Evolutionary conservation across 2,888 invertebrate genomes (phyloP).

Genomic region (Laothoe populi): DNA sequence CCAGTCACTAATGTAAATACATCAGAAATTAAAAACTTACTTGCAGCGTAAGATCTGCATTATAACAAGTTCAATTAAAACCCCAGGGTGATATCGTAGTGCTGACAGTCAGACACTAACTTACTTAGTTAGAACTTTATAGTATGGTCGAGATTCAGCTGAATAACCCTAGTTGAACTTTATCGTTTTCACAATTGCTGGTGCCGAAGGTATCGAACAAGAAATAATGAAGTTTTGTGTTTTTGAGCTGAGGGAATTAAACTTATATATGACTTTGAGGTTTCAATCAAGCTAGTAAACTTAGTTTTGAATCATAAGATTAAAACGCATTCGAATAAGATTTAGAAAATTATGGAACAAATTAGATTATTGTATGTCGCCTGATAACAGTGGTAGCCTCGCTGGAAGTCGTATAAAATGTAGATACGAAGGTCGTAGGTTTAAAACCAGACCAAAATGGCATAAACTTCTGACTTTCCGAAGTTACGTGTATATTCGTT

Average conservation of each 20-base stretch:
- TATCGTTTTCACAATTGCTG: constrained; percentile 11
- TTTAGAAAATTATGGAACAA: no score
- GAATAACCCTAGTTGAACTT: constrained; percentile 2
- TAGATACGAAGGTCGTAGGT: no score
- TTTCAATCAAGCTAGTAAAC: not conserved
- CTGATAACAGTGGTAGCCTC: no score
- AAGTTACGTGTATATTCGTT: no score
- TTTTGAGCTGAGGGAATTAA: not conserved
- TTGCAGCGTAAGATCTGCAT: not conserved
- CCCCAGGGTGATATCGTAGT: constrained; percentile 3
- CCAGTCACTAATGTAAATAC: not conserved
- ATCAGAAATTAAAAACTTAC: not conserved
- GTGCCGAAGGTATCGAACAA: not conserved
- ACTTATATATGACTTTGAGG: not conserved
- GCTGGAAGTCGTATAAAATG: no score
- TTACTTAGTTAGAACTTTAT: constrained; percentile 18
- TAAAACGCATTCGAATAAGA: no score
- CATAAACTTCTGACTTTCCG: no score
- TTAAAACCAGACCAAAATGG: no score
- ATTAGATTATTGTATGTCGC: no score
- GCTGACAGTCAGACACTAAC: not conserved
- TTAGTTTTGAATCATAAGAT: not conserved
- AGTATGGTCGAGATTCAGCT: constrained; percentile 8
- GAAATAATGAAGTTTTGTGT: not conserved
- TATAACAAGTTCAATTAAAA: not conserved